These are phyloP conservation scores for Notolabrus celidotus DNA, from an alignment of 2,797 vertebrate genomes.

Conservation along the genomic window DNA sequence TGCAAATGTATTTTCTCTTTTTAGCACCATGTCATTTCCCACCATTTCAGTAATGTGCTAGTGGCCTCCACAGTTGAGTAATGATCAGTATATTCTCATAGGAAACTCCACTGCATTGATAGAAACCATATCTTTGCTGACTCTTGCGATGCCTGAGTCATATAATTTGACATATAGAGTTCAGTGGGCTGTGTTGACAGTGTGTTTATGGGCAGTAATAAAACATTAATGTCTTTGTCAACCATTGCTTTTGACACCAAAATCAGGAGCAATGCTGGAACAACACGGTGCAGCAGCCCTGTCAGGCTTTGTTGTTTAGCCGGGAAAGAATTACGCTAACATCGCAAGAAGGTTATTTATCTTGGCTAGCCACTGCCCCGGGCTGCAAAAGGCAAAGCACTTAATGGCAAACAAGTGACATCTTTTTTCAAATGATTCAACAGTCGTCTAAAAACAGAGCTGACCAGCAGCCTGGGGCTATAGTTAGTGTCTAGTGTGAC, in stretches of 20 bases:
- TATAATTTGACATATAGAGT: conserved; percentile 58
- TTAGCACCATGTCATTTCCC: conserved; percentile 13
- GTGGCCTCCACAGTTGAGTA: conserved; percentile 1
- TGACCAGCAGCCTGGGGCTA: conserved; percentile 81
- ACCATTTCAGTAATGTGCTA: not conserved
- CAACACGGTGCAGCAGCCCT: conserved; percentile 59
- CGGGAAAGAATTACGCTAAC: conserved; percentile 77
- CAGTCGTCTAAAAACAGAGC: conserved; percentile 81
- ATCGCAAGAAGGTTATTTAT: conserved; percentile 83
- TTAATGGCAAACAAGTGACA: conserved; percentile 87
- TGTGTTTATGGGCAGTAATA: conserved; percentile 61
- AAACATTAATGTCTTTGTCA: conserved; percentile 67
- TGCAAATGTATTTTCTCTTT: not conserved
- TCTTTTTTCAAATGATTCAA: conserved; percentile 84
- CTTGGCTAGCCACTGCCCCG: conserved; percentile 75
- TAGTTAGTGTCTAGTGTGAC: conserved; percentile 84
- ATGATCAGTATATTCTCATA: conserved; percentile 26
- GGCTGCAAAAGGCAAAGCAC: conserved; percentile 81
- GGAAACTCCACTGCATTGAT: conserved; percentile 33
- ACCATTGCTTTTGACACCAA: conserved; percentile 57
- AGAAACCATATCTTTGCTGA: conserved; percentile 49
- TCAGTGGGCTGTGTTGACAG: conserved; percentile 60
- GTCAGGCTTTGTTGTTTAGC: conserved; percentile 73
- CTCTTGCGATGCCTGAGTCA: conserved; percentile 27
- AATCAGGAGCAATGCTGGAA: conserved; percentile 52